Percentiles rank a stretch among this genome's conserved stretches.
Conservation (phyloP, 2,113 vertebrate species). For the Cairina moschata region DNA sequence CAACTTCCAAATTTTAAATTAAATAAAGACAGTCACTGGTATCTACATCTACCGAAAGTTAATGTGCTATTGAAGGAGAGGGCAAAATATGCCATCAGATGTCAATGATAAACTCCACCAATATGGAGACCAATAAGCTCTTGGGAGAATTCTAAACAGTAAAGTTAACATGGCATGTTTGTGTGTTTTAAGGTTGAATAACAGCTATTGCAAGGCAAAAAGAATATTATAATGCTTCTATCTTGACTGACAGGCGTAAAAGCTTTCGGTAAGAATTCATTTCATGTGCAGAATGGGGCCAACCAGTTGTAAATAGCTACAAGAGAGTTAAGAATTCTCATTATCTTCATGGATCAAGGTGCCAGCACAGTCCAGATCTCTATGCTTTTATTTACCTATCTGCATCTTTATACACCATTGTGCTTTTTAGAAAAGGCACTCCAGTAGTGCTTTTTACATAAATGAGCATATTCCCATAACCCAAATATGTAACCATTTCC, state of each 20-base stretch:
- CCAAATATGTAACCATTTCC: accelerated
- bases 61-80: neutral
- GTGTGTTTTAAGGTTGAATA: neutral
- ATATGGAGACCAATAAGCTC: neutral
- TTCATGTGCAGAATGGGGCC: neutral
- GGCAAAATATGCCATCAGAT: neutral
- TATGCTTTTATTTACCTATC: neutral
- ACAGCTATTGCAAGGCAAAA: neutral
- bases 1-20: conserved; percentile 22
- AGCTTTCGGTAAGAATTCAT: neutral
- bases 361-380: neutral
- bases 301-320: neutral
- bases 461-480: neutral
- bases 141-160: neutral
- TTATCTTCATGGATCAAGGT: neutral
- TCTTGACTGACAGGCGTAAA: neutral
- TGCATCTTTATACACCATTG: neutral
- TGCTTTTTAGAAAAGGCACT: neutral
- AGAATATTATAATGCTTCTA: neutral
- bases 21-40: neutral
- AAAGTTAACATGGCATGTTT: neutral
- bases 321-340: neutral
- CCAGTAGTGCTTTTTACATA: neutral
- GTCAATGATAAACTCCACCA: neutral
- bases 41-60: neutral